A percentile compares a stretch with the other conserved stretches of the same genome.
phyloP scores from a whole-genome alignment of 2,113 vertebrate species.

The Numenius arquata region DNA sequence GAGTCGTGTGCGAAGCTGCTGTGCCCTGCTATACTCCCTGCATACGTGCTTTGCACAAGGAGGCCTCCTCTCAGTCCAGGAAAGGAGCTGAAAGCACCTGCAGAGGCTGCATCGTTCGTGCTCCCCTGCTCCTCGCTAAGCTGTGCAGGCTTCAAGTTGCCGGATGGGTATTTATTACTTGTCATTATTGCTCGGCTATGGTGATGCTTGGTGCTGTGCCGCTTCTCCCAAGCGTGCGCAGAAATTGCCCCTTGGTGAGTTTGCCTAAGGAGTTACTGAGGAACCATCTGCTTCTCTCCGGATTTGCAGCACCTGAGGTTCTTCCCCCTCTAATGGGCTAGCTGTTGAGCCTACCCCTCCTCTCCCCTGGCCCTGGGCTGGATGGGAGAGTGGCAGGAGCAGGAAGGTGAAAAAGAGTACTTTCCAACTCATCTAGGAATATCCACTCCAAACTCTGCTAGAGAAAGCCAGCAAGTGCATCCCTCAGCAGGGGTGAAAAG shows the following conservation, averaged over 20 bases:
- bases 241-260: background rate
- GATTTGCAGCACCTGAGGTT: background rate
- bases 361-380: background rate
- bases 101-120: background rate
- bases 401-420: background rate
- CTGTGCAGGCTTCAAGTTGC: background rate
- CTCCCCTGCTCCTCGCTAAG: background rate
- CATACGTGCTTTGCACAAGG: background rate
- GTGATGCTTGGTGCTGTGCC: background rate
- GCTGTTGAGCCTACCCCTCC: background rate
- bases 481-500: background rate
- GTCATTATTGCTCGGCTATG: background rate
- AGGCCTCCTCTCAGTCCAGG: background rate
- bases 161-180: background rate
- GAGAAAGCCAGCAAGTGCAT: background rate
- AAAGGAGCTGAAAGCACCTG: background rate
- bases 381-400: background rate
- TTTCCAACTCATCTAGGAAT: background rate
- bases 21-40: background rate
- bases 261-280: background rate
- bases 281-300: background rate
- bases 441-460: background rate
- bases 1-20: accelerated
- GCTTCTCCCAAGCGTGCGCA: background rate
- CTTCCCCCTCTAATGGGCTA: background rate